phyloP scores from a whole-genome alignment of 2,888 invertebrate genomes.

The Notodonta ziczac region DNA sequence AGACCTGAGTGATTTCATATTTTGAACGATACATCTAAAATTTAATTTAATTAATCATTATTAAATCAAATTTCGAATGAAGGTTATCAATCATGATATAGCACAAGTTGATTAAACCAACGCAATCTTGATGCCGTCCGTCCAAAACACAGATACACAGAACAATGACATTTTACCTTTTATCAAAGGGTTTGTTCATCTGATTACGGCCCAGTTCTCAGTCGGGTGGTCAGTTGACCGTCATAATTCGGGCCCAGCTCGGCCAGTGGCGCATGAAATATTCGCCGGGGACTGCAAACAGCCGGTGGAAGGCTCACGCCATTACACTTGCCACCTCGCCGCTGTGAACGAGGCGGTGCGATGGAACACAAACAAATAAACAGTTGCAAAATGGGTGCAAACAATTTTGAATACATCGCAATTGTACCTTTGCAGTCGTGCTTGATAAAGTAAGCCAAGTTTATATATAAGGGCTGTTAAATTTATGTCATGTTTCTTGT shows the following conservation, averaged over 20 bases:
- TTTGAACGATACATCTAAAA: too few relatives aligned
- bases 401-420: slow-evolving; percentile 20
- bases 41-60: too few relatives aligned
- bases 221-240: slow-evolving; percentile 80
- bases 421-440: not conserved
- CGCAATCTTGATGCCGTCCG: not conserved
- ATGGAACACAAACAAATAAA: slow-evolving; percentile 42
- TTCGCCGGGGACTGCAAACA: slow-evolving; percentile 59
- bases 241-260: slow-evolving; percentile 78
- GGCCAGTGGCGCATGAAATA: slow-evolving; percentile 82
- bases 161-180: slow-evolving; percentile 67
- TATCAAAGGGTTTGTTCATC: slow-evolving; percentile 79
- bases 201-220: slow-evolving; percentile 68
- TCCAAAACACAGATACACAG: slow-evolving; percentile 27
- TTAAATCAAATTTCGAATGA: too few relatives aligned
- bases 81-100: not conserved
- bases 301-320: slow-evolving; percentile 66
- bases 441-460: not conserved
- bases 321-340: slow-evolving; percentile 77
- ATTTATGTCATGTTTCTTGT: too few relatives aligned
- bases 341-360: slow-evolving; percentile 29
- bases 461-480: too few relatives aligned
- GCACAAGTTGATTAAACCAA: not conserved
- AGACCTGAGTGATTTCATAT: too few relatives aligned
- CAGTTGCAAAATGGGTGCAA: slow-evolving; percentile 16